Conservation (phyloP, 2,113 vertebrate genomes). For the Ammodytes dubius region DNA sequence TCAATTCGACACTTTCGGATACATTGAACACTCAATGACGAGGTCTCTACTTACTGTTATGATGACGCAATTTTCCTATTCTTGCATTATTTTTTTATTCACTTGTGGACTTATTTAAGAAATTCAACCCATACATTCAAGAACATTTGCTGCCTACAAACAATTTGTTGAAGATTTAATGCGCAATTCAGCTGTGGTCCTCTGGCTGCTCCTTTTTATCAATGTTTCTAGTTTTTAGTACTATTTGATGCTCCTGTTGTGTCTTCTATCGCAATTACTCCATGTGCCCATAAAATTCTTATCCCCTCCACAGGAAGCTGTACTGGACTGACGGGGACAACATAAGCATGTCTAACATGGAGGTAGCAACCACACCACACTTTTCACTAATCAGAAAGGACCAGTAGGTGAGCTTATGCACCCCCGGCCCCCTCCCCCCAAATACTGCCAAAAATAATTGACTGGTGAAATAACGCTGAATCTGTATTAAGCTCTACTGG, state of each 20-base stretch:
- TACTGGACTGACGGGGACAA: slow-evolving; percentile 98
- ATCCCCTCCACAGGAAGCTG: slow-evolving; percentile 86
- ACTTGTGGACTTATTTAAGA: neutral
- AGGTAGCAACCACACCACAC: slow-evolving; percentile 90
- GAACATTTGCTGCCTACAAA: neutral
- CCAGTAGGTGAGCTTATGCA: slow-evolving; percentile 89
- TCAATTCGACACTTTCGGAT: neutral
- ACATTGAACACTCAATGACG: neutral
- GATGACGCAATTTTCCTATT: neutral
- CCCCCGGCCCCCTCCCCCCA: too few species aligned
- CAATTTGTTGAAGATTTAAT: neutral
- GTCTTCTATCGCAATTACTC: neutral
- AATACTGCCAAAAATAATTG: neutral
- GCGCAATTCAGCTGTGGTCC: neutral
- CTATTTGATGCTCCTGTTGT: neutral
- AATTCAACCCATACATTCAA: neutral
- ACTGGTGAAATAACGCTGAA: neutral
- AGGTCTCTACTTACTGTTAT: neutral
- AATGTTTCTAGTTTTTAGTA: neutral
- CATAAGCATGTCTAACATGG: slow-evolving; percentile 96
- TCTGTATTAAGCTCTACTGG: neutral
- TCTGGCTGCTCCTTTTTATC: neutral
- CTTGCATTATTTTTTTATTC: neutral
- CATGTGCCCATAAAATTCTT: neutral
- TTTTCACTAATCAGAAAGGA: slow-evolving; percentile 92